These are phyloP conservation scores for Drosophila maculinotata DNA, from an alignment of 2,888 invertebrate species.

Conservation along the genomic window DNA sequence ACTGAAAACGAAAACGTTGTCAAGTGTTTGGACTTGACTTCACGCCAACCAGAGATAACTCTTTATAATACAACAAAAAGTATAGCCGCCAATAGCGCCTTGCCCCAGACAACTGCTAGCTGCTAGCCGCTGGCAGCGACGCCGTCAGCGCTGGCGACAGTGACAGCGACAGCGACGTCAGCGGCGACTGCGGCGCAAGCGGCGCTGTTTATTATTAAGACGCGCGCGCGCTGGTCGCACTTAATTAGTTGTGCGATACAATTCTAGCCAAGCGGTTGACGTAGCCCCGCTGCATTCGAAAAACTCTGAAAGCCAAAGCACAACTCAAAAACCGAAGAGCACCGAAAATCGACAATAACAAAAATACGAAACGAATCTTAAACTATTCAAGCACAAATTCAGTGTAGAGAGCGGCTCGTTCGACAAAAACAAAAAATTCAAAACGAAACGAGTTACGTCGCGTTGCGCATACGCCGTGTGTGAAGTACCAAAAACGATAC, in stretches of 20 bases:
- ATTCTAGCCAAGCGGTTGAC: constrained; percentile 80
- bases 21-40: constrained; percentile 39
- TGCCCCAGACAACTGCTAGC: constrained; percentile 5
- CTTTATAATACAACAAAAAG: constrained; percentile 32
- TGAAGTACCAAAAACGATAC: constrained; percentile 14
- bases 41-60: constrained; percentile 32
- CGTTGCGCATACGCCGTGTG: constrained; percentile 65
- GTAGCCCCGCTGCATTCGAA: constrained; percentile 46
- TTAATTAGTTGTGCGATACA: constrained; percentile 81
- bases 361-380: background rate
- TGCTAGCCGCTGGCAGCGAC: constrained; percentile 1
- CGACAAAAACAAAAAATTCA: background rate
- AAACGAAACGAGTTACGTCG: constrained; percentile 21
- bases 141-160: background rate
- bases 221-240: constrained; percentile 66
- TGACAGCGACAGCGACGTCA: constrained; percentile 3
- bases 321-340: background rate
- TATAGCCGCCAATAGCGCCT: constrained; percentile 40
- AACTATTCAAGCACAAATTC: too few species aligned
- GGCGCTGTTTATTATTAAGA: constrained; percentile 78
- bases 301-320: constrained; percentile 5
- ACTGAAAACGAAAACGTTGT: constrained; percentile 25
- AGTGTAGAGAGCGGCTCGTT: too few species aligned
- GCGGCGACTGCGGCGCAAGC: constrained; percentile 33
- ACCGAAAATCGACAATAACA: background rate